A percentile compares a stretch with the other conserved stretches of the same genome.
Conservation (phyloP, 1,140 invertebrate species). For the Drosophila bipectinata region DNA sequence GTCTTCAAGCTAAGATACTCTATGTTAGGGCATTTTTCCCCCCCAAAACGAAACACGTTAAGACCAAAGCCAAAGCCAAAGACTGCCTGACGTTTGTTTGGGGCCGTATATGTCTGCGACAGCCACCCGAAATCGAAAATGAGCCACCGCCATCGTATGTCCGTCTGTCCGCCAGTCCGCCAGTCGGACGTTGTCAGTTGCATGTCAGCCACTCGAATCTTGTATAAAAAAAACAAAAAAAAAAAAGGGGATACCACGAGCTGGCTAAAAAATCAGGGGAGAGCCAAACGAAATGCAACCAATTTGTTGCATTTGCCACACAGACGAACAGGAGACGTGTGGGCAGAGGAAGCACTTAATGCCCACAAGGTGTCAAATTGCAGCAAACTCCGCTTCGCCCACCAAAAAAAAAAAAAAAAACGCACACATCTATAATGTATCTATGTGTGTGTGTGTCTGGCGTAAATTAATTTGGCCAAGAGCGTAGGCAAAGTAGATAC, state of each 20-base stretch:
- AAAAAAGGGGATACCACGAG: slow-evolving; percentile 13
- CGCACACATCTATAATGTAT: slow-evolving; percentile 1
- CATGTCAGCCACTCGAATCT: slow-evolving; percentile 63
- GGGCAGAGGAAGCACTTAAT: slow-evolving; percentile 83
- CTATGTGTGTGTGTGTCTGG: slow-evolving; percentile 33
- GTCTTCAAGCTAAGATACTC: not conserved
- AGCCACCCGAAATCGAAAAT: slow-evolving; percentile 46
- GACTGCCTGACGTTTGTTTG: slow-evolving; percentile 39
- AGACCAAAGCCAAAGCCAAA: slow-evolving; percentile 8
- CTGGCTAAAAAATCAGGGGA: slow-evolving; percentile 13
- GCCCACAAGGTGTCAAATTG: slow-evolving; percentile 83
- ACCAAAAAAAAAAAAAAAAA: slow-evolving; percentile 27
- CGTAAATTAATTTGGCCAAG: slow-evolving; percentile 76
- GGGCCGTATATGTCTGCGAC: slow-evolving; percentile 30
- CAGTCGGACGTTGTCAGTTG: slow-evolving; percentile 64
- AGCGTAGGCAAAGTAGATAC: slow-evolving; percentile 74
- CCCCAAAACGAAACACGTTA: slow-evolving; percentile 30
- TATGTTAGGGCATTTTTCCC: slow-evolving; percentile 13
- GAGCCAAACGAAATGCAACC: slow-evolving; percentile 70
- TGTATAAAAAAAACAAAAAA: not conserved
- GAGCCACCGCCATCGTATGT: slow-evolving; percentile 22
- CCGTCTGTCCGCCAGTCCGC: slow-evolving; percentile 20
- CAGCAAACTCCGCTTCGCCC: slow-evolving; percentile 72
- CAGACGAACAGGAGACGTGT: slow-evolving; percentile 45
- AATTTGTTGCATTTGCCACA: slow-evolving; percentile 75